Evolutionary conservation across 2,888 invertebrate genomes (phyloP).

Genomic region (Pristionchus fissidentatus): DNA sequence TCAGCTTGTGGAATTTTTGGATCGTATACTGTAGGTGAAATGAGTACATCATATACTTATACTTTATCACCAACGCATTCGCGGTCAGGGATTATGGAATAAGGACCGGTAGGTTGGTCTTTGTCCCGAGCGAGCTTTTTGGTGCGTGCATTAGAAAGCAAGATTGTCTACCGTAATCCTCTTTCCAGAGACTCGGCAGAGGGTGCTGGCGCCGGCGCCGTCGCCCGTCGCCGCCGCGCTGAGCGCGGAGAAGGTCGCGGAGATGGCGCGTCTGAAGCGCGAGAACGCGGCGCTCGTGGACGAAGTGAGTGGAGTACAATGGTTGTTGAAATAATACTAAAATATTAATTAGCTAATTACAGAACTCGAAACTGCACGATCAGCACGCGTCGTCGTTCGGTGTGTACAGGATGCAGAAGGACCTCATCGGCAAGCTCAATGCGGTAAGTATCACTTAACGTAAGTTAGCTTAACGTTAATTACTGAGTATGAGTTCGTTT

Average conservation of each 20-base stretch:
- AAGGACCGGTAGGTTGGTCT: background rate
- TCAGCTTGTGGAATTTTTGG: too few relatives aligned
- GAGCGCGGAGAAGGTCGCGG: conserved; percentile 1
- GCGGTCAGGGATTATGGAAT: background rate
- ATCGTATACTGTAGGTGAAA: too few relatives aligned
- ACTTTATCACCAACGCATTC: background rate
- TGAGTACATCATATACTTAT: background rate
- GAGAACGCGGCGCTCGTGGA: background rate
- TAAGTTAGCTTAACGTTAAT: background rate
- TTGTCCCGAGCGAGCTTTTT: background rate
- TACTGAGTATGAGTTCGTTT: background rate
- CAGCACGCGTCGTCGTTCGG: conserved; percentile 35
- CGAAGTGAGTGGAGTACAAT: background rate
- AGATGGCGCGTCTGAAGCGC: conserved; percentile 24
- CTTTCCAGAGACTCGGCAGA: background rate
- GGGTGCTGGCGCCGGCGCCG: background rate
- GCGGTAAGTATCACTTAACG: background rate
- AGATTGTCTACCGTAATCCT: background rate
- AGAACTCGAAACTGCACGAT: conserved; percentile 33
- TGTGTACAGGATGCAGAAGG: conserved; percentile 13
- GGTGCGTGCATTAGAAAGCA: background rate
- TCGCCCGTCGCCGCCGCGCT: conserved; percentile 8
- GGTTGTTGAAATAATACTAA: background rate
- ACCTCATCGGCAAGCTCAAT: conserved; percentile 17
- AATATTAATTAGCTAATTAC: background rate